These are phyloP conservation scores for Charanyca ferruginea DNA, from an alignment of 2,888 invertebrate species.

Conservation along the genomic window DNA sequence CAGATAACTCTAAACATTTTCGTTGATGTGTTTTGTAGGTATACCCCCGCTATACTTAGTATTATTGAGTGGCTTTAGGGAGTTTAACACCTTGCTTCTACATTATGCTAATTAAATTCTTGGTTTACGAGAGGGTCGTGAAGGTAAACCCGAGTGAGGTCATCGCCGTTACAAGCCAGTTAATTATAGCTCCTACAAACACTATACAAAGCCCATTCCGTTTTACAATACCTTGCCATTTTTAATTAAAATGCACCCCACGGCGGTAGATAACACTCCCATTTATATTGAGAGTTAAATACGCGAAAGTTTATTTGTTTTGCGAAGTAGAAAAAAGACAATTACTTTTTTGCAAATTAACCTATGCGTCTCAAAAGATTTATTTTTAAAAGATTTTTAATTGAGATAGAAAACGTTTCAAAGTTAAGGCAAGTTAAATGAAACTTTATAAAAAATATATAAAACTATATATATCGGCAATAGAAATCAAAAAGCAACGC, in stretches of 20 bases:
- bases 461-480: background rate
- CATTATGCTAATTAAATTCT: constrained; percentile 82
- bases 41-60: constrained; percentile 18
- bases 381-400: constrained; percentile 2
- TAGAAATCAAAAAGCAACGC: constrained; percentile 2
- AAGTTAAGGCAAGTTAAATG: background rate
- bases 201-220: constrained; percentile 72
- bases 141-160: constrained; percentile 74
- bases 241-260: constrained; percentile 77
- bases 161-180: constrained; percentile 72
- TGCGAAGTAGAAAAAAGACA: constrained; percentile 24
- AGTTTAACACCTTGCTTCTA: constrained; percentile 68
- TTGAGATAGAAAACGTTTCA: constrained; percentile 2
- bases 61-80: constrained; percentile 47
- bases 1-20: constrained; percentile 22
- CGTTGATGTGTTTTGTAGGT: constrained; percentile 21
- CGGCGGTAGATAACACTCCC: constrained; percentile 44
- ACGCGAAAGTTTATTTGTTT: constrained; percentile 39
- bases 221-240: constrained; percentile 76
- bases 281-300: constrained; percentile 43
- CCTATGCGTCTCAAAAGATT: background rate
- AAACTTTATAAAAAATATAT: constrained; percentile 2
- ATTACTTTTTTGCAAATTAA: background rate
- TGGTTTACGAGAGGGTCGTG: constrained; percentile 76
- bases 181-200: constrained; percentile 76